These are phyloP conservation scores for Callimico goeldii DNA, from an alignment of 2,797 vertebrate genomes.

Conservation along the genomic window DNA sequence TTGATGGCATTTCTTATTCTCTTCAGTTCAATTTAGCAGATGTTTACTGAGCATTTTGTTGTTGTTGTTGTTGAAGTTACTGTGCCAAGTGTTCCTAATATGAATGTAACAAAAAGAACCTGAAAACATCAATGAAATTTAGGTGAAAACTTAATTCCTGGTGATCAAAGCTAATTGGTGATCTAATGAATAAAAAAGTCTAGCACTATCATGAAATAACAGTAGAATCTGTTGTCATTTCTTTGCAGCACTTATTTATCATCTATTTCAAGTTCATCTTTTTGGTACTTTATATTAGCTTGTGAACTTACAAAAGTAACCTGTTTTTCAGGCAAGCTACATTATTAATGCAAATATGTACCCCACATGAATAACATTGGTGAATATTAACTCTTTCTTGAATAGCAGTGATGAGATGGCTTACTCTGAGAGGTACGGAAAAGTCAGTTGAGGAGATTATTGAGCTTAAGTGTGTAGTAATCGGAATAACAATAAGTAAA, in stretches of 20 bases:
- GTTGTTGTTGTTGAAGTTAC: neutral
- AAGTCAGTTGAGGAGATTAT: neutral
- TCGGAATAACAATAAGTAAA: neutral
- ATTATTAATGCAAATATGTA: neutral
- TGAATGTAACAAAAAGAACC: neutral
- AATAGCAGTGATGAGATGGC: neutral
- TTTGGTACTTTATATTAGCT: neutral
- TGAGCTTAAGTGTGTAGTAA: neutral
- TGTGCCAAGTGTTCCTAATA: neutral
- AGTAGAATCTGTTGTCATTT: neutral
- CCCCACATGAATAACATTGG: neutral
- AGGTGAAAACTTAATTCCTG: slow-evolving; percentile 14
- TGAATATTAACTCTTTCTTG: neutral
- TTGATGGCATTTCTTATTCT: slow-evolving; percentile 16
- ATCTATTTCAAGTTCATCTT: neutral
- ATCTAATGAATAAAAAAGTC: neutral
- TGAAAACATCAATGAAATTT: neutral
- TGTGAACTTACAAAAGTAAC: neutral
- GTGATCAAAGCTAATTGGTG: neutral
- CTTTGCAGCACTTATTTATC: neutral
- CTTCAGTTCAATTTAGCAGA: neutral
- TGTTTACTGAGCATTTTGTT: slow-evolving; percentile 13
- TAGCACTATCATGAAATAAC: neutral
- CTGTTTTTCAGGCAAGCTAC: neutral
- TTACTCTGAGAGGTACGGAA: neutral